These are phyloP conservation scores for Synergus umbraculus DNA, from an alignment of 2,888 invertebrate genomes.

Conservation along the genomic window DNA sequence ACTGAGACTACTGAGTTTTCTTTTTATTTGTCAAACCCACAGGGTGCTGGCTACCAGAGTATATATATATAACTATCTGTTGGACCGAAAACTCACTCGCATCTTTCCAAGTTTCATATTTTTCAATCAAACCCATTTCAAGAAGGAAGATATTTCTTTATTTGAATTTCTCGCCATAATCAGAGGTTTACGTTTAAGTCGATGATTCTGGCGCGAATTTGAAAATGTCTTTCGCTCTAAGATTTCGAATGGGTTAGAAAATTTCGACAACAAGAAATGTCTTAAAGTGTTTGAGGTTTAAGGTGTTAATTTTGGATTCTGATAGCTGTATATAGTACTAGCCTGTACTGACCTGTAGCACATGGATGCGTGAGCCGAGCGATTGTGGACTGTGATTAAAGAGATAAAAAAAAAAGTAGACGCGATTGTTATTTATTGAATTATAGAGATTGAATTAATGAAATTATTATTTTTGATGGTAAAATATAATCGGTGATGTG, in stretches of 20 bases:
- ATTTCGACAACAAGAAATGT: conserved; percentile 46
- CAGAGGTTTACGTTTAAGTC: conserved; percentile 13
- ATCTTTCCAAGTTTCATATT: conserved; percentile 21
- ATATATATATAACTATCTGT: conserved; percentile 70
- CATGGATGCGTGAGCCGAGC: conserved; percentile 76
- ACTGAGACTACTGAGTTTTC: conserved; percentile 76
- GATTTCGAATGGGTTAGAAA: conserved; percentile 43
- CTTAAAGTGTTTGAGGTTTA: not conserved
- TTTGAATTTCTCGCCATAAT: not conserved
- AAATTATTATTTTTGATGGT: conserved; percentile 51
- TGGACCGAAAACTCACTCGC: conserved; percentile 38
- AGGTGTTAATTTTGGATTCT: conserved; percentile 51
- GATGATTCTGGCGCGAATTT: not conserved
- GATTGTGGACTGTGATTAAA: conserved; percentile 73
- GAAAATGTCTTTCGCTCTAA: not conserved
- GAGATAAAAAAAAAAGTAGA: conserved; percentile 49
- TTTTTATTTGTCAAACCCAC: conserved; percentile 75
- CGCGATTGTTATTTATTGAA: conserved; percentile 55
- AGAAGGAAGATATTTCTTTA: not conserved
- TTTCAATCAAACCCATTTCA: not conserved
- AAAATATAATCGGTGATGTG: conserved; percentile 67
- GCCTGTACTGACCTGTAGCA: conserved; percentile 78
- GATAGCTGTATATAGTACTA: conserved; percentile 75
- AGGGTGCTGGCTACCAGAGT: conserved; percentile 76
- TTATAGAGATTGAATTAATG: conserved; percentile 24